A percentile compares a stretch with the other conserved stretches of the same genome.
Evolutionary conservation across 2,797 vertebrate species (phyloP).

Genomic region (Mionectes olivaceus): DNA sequence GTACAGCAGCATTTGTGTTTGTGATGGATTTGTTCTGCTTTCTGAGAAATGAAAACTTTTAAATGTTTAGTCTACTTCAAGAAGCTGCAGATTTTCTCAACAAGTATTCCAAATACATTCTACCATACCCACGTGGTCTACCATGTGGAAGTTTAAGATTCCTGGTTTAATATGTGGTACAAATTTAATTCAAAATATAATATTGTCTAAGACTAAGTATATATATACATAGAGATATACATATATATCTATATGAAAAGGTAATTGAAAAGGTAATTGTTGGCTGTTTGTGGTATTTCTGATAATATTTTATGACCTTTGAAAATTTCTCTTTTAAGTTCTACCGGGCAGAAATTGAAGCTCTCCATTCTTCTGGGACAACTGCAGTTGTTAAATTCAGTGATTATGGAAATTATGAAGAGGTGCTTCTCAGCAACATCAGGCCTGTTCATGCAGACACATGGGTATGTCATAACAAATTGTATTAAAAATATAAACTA

Average conservation of each 20-base stretch:
- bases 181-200: background rate
- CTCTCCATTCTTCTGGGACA: constrained; percentile 94
- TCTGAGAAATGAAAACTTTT: background rate
- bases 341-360: constrained; percentile 95
- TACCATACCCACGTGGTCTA: background rate
- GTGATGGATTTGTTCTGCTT: background rate
- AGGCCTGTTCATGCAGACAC: constrained; percentile 88
- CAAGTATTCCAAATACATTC: background rate
- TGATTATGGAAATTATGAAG: constrained; percentile 98
- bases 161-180: background rate
- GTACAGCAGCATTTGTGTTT: background rate
- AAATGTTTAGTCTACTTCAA: background rate
- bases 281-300: background rate
- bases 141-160: background rate
- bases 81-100: background rate
- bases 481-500: constrained; percentile 68
- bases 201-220: background rate
- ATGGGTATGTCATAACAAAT: constrained; percentile 86
- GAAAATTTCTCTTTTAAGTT: constrained; percentile 82
- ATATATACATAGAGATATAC: background rate
- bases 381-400: constrained; percentile 97
- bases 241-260: background rate
- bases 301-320: constrained; percentile 8
- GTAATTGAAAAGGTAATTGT: background rate
- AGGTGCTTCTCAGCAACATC: constrained; percentile 96